Percentiles rank a stretch among this genome's conserved stretches.
phyloP scores from a whole-genome alignment of 2,113 vertebrate genomes.

The Cyanoliseus patagonus region DNA sequence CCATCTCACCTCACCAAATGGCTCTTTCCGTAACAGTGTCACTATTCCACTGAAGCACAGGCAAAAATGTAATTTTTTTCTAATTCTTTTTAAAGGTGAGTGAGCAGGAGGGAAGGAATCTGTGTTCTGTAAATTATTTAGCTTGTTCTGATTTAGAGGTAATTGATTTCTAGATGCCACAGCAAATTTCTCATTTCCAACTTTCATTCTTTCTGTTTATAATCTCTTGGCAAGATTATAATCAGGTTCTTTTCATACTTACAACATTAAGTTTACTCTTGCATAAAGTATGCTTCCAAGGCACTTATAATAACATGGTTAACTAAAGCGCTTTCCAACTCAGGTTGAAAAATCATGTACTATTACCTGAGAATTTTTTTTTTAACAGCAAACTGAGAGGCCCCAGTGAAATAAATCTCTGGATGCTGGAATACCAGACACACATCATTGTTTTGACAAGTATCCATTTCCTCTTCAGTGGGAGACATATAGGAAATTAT shows the following conservation, averaged over 20 bases:
- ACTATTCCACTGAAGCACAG: not conserved
- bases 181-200: not conserved
- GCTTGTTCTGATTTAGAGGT: not conserved
- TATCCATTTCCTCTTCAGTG: slow-evolving; percentile 31
- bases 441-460: slow-evolving; percentile 19
- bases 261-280: not conserved
- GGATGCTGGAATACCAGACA: not conserved
- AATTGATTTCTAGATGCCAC: not conserved
- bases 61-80: not conserved
- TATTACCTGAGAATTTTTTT: not conserved
- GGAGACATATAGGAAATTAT: slow-evolving; percentile 31
- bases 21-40: not conserved
- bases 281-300: not conserved
- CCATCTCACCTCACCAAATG: not conserved
- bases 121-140: not conserved
- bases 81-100: not conserved
- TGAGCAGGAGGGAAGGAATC: accelerated
- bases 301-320: not conserved
- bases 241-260: not conserved
- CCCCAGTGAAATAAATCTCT: not conserved
- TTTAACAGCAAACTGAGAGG: not conserved
- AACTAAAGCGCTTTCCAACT: not conserved
- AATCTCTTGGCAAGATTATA: not conserved
- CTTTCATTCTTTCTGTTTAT: not conserved
- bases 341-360: not conserved